Conservation (phyloP, 2,113 vertebrate species). For the Atractosteus spatula region DNA sequence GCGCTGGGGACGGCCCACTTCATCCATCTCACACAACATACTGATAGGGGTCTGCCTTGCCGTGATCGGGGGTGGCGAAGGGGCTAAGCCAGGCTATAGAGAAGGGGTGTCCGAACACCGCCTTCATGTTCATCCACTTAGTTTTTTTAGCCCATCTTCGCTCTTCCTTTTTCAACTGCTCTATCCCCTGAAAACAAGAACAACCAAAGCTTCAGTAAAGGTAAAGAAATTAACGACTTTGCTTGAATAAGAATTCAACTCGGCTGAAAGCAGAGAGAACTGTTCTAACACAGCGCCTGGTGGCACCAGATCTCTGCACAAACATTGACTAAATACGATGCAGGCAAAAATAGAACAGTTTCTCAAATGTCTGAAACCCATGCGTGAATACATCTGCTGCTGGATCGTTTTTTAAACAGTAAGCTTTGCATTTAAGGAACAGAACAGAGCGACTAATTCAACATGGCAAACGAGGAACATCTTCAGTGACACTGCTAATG, state of each 20-base stretch:
- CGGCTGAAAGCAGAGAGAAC: too few relatives aligned
- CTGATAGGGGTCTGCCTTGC: conserved; percentile 93
- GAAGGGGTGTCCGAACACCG: conserved; percentile 96
- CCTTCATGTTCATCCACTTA: conserved; percentile 98
- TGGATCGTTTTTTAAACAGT: too few relatives aligned
- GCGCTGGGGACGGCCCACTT: conserved; percentile 25
- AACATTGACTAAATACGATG: too few relatives aligned
- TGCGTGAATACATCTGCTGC: too few relatives aligned
- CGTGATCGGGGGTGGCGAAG: conserved; percentile 88
- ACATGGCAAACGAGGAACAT: neutral
- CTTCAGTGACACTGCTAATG: neutral
- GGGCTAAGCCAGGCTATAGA: conserved; percentile 94
- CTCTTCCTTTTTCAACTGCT: conserved; percentile 99
- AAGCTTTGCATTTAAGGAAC: too few relatives aligned
- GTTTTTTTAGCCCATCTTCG: conserved; percentile 95
- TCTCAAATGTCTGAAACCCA: too few relatives aligned
- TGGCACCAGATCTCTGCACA: too few relatives aligned
- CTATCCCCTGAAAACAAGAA: conserved; percentile 89
- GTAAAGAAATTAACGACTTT: too few relatives aligned
- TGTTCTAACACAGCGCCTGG: too few relatives aligned
- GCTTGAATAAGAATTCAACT: too few relatives aligned
- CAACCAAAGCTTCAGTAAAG: conserved; percentile 59
- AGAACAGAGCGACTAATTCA: too few relatives aligned
- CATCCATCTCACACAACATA: conserved; percentile 87
- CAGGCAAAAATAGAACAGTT: too few relatives aligned